Evolutionary conservation across 2,888 invertebrate species (phyloP).

Genomic region (Synergus gifuensis): DNA sequence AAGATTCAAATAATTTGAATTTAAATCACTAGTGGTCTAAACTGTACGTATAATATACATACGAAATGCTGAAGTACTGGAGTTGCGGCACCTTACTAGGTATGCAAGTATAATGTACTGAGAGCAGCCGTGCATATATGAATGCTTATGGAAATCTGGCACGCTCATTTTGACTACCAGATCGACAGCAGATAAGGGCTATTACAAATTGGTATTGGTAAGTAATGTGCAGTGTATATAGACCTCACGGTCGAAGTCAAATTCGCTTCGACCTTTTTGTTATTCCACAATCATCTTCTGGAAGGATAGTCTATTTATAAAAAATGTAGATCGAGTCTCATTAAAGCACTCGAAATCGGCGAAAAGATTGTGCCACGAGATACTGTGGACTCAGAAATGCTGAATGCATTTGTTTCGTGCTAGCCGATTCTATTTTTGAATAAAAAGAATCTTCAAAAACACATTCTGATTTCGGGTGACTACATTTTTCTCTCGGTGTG

Average conservation of each 20-base stretch:
- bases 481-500: too few species aligned
- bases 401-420: too few species aligned
- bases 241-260: conserved; percentile 17
- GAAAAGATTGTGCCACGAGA: too few species aligned
- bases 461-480: too few species aligned
- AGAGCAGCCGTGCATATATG: conserved; percentile 72
- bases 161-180: conserved; percentile 69
- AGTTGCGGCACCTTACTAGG: conserved; percentile 63
- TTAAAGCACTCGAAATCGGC: too few species aligned
- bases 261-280: conserved; percentile 43
- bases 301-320: too few species aligned
- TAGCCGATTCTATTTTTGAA: too few species aligned
- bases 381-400: too few species aligned
- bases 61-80: background rate
- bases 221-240: conserved; percentile 51
- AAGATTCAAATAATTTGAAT: background rate
- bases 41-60: background rate
- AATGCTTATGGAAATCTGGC: conserved; percentile 76
- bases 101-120: conserved; percentile 74
- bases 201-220: conserved; percentile 67
- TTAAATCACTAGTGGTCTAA: background rate
- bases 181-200: conserved; percentile 63
- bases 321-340: too few species aligned
- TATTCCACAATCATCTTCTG: background rate
- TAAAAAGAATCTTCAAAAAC: too few species aligned